These are phyloP conservation scores for Agrotis puta DNA, from an alignment of 2,888 invertebrate species.

Conservation along the genomic window DNA sequence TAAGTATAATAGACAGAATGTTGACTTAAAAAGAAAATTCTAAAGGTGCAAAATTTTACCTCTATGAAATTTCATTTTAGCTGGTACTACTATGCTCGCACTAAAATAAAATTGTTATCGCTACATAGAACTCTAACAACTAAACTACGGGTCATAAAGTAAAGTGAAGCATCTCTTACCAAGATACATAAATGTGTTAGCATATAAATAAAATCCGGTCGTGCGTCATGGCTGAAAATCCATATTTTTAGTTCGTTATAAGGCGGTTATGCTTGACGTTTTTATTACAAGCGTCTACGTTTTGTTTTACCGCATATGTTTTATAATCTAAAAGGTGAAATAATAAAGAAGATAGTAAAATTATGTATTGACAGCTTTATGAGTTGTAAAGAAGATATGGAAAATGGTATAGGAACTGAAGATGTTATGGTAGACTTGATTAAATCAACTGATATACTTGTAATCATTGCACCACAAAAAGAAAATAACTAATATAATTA, in stretches of 20 bases:
- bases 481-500: not conserved
- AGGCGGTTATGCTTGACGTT: slow-evolving; percentile 64
- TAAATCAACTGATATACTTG: not conserved
- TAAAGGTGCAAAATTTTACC: slow-evolving; percentile 5
- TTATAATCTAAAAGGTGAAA: slow-evolving; percentile 46
- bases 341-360: slow-evolving; percentile 34
- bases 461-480: not conserved
- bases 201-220: slow-evolving; percentile 81
- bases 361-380: slow-evolving; percentile 42
- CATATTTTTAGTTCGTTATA: slow-evolving; percentile 69
- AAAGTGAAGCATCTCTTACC: slow-evolving; percentile 76
- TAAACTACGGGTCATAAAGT: slow-evolving; percentile 72
- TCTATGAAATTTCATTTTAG: slow-evolving; percentile 10
- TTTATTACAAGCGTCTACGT: slow-evolving; percentile 67
- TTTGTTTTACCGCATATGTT: slow-evolving; percentile 58
- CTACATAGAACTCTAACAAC: slow-evolving; percentile 53
- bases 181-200: slow-evolving; percentile 82
- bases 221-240: slow-evolving; percentile 73
- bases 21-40: not conserved
- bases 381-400: slow-evolving; percentile 25
- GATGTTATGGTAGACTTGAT: not conserved
- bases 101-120: slow-evolving; percentile 53
- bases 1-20: not conserved
- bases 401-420: slow-evolving; percentile 7
- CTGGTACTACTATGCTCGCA: slow-evolving; percentile 3